Percentiles rank a stretch among this genome's conserved stretches.
These are phyloP conservation scores for Osmerus eperlanus DNA, from an alignment of 2,113 vertebrate species.

Conservation along the genomic window DNA sequence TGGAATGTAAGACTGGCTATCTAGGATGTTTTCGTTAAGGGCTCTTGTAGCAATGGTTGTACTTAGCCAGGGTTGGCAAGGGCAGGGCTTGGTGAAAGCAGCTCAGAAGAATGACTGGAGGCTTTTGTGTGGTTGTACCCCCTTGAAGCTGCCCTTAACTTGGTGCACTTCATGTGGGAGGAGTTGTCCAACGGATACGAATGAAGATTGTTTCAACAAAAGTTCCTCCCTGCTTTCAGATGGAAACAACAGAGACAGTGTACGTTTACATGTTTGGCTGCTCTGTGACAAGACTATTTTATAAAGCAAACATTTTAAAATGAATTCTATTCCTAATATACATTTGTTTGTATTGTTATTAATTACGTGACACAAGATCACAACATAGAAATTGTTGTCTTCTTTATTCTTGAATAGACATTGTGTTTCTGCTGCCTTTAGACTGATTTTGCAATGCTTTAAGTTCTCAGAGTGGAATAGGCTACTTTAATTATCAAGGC, in stretches of 20 bases:
- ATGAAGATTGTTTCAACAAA: not conserved
- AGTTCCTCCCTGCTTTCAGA: conserved; percentile 1
- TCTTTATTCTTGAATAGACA: no score
- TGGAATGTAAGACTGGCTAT: not conserved
- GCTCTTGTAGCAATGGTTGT: not conserved
- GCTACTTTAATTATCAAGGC: no score
- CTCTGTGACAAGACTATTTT: no score
- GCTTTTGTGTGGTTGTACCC: conserved; percentile 9
- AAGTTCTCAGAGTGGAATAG: no score
- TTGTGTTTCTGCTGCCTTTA: no score
- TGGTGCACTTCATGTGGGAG: conserved; percentile 7
- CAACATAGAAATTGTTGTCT: no score
- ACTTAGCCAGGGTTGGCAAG: conserved; percentile 2
- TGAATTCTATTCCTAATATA: no score
- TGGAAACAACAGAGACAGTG: not conserved
- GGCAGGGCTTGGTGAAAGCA: conserved; percentile 9
- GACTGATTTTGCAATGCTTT: no score
- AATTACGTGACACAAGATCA: no score
- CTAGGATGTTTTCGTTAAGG: not conserved
- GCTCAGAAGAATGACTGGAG: conserved; percentile 4
- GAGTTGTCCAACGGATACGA: not conserved
- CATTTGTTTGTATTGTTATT: no score
- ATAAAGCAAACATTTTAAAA: no score
- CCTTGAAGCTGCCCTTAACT: conserved; percentile 3
- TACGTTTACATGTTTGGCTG: not conserved